phyloP scores from a whole-genome alignment of 2,888 invertebrate genomes.

The Hipparchia sbordonii region DNA sequence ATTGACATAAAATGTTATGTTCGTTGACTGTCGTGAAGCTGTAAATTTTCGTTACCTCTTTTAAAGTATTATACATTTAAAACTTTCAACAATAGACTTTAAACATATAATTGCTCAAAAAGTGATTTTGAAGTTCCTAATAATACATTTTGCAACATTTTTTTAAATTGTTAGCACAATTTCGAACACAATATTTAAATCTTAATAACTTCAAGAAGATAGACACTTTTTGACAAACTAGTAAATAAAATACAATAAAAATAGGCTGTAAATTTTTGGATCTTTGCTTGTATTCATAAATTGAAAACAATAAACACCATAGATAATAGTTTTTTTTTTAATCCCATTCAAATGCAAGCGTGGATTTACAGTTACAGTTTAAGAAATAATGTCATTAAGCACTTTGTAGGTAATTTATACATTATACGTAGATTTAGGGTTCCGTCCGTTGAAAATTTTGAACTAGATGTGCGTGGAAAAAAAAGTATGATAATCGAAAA shows the following conservation, averaged over 20 bases:
- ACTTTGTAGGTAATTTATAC: conserved; percentile 38
- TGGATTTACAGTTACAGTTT: background rate
- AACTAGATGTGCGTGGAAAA: conserved; percentile 27
- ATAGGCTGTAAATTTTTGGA: background rate
- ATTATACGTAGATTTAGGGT: conserved; percentile 52
- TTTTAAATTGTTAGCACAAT: conserved; percentile 12
- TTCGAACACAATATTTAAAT: background rate
- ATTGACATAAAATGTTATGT: too few relatives aligned
- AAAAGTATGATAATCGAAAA: background rate
- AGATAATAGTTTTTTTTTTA: background rate
- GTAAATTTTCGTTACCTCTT: too few relatives aligned
- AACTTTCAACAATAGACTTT: background rate
- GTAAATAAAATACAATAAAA: background rate
- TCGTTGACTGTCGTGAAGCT: too few relatives aligned
- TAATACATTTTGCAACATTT: conserved; percentile 11
- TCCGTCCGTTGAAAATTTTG: conserved; percentile 58
- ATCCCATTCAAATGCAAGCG: conserved; percentile 1
- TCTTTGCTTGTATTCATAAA: background rate
- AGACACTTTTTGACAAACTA: background rate
- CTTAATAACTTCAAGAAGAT: background rate
- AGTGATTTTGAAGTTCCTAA: conserved; percentile 38
- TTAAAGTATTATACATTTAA: background rate
- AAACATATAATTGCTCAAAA: conserved; percentile 32
- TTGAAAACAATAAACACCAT: background rate
- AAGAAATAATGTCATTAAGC: background rate